Percentiles rank a stretch among this genome's conserved stretches.
These are phyloP conservation scores for Platichthys flesus DNA, from an alignment of 2,113 vertebrate genomes.

Conservation along the genomic window DNA sequence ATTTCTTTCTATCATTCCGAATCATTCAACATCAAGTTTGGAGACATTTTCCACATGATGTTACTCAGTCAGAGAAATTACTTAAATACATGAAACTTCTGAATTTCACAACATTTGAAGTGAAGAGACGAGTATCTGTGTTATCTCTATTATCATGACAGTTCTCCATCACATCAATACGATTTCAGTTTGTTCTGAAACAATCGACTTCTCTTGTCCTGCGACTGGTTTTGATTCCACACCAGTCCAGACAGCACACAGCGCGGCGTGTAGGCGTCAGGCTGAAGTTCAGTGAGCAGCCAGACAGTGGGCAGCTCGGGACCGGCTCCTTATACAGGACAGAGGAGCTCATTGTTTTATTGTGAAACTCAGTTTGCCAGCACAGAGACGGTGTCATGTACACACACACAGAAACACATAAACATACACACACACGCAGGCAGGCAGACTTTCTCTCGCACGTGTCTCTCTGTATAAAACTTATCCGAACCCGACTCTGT, in stretches of 20 bases:
- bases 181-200: too few species aligned
- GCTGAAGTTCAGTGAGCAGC: background rate
- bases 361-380: constrained; percentile 23
- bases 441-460: background rate
- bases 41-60: too few species aligned
- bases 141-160: too few species aligned
- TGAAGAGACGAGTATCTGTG: too few species aligned
- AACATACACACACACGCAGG: background rate
- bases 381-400: background rate
- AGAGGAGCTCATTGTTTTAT: constrained; percentile 31
- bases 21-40: too few species aligned
- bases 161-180: too few species aligned
- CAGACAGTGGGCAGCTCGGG: background rate
- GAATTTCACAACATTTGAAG: too few species aligned
- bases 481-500: background rate
- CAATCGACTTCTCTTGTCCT: too few species aligned
- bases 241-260: background rate
- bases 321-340: constrained; percentile 10
- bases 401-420: background rate
- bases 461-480: background rate
- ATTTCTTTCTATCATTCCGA: too few species aligned
- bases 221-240: background rate
- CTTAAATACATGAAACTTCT: too few species aligned
- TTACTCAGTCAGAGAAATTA: too few species aligned
- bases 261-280: background rate